Conservation (phyloP, 2,888 invertebrate species). For the Brenthis daphne region DNA sequence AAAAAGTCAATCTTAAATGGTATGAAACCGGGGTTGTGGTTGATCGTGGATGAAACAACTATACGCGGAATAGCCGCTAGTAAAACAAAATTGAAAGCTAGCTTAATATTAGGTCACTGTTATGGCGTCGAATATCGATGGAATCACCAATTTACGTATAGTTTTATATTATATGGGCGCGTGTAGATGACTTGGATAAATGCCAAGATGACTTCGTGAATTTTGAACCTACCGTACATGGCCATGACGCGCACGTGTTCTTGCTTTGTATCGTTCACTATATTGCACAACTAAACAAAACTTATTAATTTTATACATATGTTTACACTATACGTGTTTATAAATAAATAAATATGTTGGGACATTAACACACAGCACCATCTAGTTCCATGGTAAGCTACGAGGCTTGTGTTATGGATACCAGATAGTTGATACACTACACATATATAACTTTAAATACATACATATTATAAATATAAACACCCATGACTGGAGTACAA, state of each 20-base stretch:
- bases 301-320: background rate
- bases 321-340: too few relatives aligned
- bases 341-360: too few relatives aligned
- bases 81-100: constrained; percentile 11
- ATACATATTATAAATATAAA: too few relatives aligned
- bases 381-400: too few relatives aligned
- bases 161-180: constrained; percentile 27
- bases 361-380: too few relatives aligned
- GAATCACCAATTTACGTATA: constrained; percentile 23
- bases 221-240: constrained; percentile 16
- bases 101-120: constrained; percentile 2
- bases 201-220: constrained; percentile 25
- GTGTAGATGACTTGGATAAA: constrained; percentile 22
- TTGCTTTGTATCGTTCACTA: constrained; percentile 11
- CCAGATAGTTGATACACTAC: too few relatives aligned
- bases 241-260: constrained; percentile 22
- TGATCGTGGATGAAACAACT: too few relatives aligned
- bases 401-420: too few relatives aligned
- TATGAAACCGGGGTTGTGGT: too few relatives aligned
- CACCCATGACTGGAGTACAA: too few relatives aligned
- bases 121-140: constrained; percentile 7
- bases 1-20: too few relatives aligned
- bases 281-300: background rate
- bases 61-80: background rate
- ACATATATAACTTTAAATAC: too few relatives aligned